A percentile compares a stretch with the other conserved stretches of the same genome.
These are phyloP conservation scores for Gadus chalcogrammus DNA, from an alignment of 2,113 vertebrate species.

Conservation along the genomic window DNA sequence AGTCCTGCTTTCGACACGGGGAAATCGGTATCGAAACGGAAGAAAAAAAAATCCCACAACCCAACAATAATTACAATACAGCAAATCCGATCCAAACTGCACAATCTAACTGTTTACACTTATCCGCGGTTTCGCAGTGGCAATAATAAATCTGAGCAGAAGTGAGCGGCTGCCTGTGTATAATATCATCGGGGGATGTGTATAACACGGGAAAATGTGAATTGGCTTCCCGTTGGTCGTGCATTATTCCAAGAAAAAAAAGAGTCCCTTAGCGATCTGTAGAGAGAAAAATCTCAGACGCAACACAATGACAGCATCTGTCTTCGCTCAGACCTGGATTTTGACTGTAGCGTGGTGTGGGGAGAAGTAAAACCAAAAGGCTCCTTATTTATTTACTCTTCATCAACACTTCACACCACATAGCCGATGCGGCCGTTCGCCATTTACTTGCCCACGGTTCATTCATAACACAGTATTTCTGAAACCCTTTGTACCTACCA, in stretches of 20 bases:
- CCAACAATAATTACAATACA: not conserved
- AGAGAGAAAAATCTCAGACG: conserved; percentile 50
- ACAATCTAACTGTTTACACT: conserved; percentile 45
- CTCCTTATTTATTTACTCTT: conserved; percentile 34
- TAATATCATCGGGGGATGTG: no score
- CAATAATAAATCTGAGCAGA: no score
- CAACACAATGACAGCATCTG: conserved; percentile 66
- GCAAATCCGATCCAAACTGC: conserved; percentile 19
- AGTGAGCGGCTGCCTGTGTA: no score
- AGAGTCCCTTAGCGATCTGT: conserved; percentile 13
- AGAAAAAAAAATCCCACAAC: not conserved
- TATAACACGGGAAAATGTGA: no score
- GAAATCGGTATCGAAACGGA: not conserved
- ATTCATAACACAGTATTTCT: conserved; percentile 40
- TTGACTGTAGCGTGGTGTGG: conserved; percentile 9
- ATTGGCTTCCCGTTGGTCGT: conserved; percentile 30
- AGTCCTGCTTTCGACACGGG: conserved; percentile 11
- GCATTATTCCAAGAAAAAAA: not conserved
- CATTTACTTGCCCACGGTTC: conserved; percentile 19
- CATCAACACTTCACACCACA: not conserved
- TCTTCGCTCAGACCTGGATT: conserved; percentile 33
- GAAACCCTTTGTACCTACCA: conserved; percentile 63
- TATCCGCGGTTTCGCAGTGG: conserved; percentile 45
- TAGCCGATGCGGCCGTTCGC: not conserved
- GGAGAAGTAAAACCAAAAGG: conserved; percentile 23